phyloP scores from a whole-genome alignment of 2,888 invertebrate genomes.

The Andricus curvator region DNA sequence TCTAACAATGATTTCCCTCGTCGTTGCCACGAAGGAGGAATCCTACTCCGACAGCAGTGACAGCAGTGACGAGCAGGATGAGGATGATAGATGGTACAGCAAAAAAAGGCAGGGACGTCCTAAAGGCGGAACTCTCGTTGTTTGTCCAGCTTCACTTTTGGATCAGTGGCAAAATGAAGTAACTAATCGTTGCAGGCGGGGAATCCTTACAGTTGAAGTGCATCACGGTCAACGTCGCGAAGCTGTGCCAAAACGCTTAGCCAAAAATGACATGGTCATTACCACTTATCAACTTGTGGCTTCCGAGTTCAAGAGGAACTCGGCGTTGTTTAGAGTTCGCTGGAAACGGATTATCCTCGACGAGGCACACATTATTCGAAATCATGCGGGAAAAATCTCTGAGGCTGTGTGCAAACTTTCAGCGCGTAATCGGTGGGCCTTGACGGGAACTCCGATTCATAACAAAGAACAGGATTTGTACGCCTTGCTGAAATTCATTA shows the following conservation, averaged over 20 bases:
- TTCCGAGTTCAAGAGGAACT: conserved; percentile 80
- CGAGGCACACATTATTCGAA: conserved; percentile 95
- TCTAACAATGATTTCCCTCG: conserved; percentile 88
- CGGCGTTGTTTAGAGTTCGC: conserved; percentile 79
- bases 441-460: conserved; percentile 97
- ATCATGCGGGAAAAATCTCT: conserved; percentile 89
- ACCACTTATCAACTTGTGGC: conserved; percentile 92
- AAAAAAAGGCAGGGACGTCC: conserved; percentile 30
- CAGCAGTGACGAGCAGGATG: conserved; percentile 43
- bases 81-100: conserved; percentile 1
- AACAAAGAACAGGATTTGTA: conserved; percentile 93
- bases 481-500: conserved; percentile 89
- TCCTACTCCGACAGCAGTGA: conserved; percentile 60
- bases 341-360: conserved; percentile 95
- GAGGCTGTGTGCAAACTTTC: conserved; percentile 84
- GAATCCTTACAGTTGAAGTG: conserved; percentile 83
- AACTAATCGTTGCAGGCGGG: conserved; percentile 81
- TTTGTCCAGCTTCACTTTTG: conserved; percentile 95
- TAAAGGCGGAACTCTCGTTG: conserved; percentile 89
- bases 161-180: conserved; percentile 95
- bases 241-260: conserved; percentile 79
- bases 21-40: conserved; percentile 78
- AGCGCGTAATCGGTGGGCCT: conserved; percentile 86
- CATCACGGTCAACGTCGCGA: conserved; percentile 91
- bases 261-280: conserved; percentile 89